These are phyloP conservation scores for Notospermus geniculatus DNA, from an alignment of 1,140 invertebrate genomes.

Conservation along the genomic window DNA sequence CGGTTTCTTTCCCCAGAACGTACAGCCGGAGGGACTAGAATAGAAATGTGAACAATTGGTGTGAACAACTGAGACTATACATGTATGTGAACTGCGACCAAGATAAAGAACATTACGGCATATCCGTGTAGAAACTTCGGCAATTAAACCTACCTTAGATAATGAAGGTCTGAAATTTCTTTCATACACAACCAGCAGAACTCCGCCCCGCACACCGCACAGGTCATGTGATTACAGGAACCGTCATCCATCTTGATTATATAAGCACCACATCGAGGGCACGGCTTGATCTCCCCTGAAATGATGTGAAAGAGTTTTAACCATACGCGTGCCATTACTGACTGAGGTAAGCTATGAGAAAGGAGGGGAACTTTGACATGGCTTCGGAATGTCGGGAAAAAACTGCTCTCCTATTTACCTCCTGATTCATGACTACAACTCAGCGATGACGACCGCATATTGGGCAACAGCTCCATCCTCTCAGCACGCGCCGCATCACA, in stretches of 20 bases:
- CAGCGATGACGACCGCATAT: conserved; percentile 67
- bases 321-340: too few relatives aligned
- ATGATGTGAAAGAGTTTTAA: conserved; percentile 11
- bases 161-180: conserved; percentile 95
- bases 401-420: conserved; percentile 59
- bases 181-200: conserved; percentile 99
- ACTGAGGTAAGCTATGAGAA: too few relatives aligned
- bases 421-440: conserved; percentile 70
- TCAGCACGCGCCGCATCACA: conserved; percentile 89
- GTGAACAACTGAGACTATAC: too few relatives aligned
- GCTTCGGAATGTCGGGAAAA: too few relatives aligned
- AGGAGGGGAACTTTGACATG: too few relatives aligned
- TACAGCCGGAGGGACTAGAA: conserved; percentile 91
- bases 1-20: conserved; percentile 98
- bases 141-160: conserved; percentile 86
- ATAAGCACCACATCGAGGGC: conserved; percentile 65
- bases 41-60: neutral
- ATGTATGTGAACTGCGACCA: too few relatives aligned
- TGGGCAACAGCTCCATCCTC: conserved; percentile 56
- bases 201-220: conserved; percentile 91
- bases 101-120: too few relatives aligned
- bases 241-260: conserved; percentile 99
- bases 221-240: conserved; percentile 73
- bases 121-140: too few relatives aligned
- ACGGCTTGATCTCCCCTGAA: conserved; percentile 63